A percentile compares a stretch with the other conserved stretches of the same genome.
Conservation (phyloP, 1,140 invertebrate genomes). For the Pollicipes pollicipes region DNA sequence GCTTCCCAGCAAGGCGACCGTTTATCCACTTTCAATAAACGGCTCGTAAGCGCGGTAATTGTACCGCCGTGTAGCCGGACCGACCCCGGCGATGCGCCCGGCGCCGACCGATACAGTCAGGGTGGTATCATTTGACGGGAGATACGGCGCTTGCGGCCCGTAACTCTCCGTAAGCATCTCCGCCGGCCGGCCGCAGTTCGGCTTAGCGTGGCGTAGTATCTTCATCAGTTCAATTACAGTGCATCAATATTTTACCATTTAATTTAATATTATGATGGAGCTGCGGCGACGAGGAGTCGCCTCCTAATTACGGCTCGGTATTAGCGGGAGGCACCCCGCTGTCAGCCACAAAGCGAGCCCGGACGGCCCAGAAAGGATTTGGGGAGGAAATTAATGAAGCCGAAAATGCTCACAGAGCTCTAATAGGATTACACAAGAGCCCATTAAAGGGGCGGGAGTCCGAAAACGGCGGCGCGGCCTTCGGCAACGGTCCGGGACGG, state of each 20-base stretch:
- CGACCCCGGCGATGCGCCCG: not conserved
- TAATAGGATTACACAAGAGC: conserved; percentile 2
- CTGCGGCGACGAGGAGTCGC: too few relatives aligned
- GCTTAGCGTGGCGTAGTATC: not conserved
- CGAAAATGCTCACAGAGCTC: not conserved
- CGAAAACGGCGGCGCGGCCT: not conserved
- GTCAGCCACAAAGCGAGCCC: not conserved
- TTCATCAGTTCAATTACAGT: not conserved
- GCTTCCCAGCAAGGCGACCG: too few relatives aligned
- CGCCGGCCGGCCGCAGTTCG: too few relatives aligned
- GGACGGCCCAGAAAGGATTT: not conserved
- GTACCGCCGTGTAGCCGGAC: not conserved
- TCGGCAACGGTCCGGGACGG: too few relatives aligned
- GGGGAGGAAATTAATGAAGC: not conserved
- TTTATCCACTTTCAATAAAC: not conserved
- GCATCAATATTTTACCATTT: not conserved
- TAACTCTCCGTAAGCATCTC: not conserved
- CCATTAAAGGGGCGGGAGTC: not conserved
- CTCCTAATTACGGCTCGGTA: not conserved
- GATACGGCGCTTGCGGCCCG: not conserved
- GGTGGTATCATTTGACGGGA: not conserved
- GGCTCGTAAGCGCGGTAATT: not conserved
- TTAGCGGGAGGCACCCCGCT: not conserved
- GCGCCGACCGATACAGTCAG: too few relatives aligned
- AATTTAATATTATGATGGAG: not conserved